These are phyloP conservation scores for Caenorhabditis remanei DNA, from an alignment of 1,140 invertebrate species.

Conservation along the genomic window DNA sequence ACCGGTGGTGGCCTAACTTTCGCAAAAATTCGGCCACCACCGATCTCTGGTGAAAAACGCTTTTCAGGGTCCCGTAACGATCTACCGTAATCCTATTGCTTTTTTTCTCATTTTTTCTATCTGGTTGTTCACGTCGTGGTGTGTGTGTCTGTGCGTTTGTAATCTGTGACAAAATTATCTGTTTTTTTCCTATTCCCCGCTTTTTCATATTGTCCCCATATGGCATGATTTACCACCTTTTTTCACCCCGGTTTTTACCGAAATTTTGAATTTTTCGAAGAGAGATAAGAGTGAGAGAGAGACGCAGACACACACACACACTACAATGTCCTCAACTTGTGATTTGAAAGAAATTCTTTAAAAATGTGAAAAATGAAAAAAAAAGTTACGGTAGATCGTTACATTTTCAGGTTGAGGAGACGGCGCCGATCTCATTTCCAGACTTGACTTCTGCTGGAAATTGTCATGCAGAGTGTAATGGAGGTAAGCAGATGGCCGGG, in stretches of 20 bases:
- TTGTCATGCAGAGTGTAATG: conserved; percentile 74
- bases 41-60: too few species aligned
- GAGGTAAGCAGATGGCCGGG: conserved; percentile 65
- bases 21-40: too few species aligned
- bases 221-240: conserved; percentile 2
- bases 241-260: neutral
- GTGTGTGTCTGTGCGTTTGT: conserved; percentile 48
- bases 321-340: neutral
- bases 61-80: conserved; percentile 14
- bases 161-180: neutral
- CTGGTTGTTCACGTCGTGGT: conserved; percentile 51
- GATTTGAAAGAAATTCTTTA: neutral
- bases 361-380: neutral
- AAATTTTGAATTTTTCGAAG: neutral
- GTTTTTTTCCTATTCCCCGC: neutral
- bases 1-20: too few species aligned
- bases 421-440: conserved; percentile 68
- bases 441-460: conserved; percentile 72
- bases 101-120: conserved; percentile 11
- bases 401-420: conserved; percentile 65
- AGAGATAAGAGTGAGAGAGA: conserved; percentile 7
- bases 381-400: conserved; percentile 46
- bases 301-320: conserved; percentile 26
- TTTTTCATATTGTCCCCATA: neutral
- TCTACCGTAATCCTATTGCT: conserved; percentile 54